phyloP scores from a whole-genome alignment of 2,113 vertebrate species.

The Nanger granti region DNA sequence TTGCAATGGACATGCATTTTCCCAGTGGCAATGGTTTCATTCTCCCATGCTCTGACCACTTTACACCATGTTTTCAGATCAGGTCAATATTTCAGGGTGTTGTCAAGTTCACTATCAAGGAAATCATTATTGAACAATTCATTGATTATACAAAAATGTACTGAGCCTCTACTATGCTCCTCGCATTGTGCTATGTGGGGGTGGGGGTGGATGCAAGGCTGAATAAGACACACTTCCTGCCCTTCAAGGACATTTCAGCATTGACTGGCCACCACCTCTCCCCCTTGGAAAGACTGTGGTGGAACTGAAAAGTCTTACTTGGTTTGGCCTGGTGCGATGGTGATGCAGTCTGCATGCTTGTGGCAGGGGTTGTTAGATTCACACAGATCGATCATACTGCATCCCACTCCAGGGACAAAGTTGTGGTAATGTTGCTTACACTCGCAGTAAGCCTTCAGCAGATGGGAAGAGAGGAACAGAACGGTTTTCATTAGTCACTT shows the following conservation, averaged over 20 bases:
- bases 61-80: neutral
- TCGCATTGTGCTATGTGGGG: neutral
- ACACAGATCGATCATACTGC: conserved; percentile 83
- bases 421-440: conserved; percentile 85
- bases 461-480: conserved; percentile 12
- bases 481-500: neutral
- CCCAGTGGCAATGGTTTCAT: neutral
- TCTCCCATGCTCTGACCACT: neutral
- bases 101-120: neutral
- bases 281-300: neutral
- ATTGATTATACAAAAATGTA: neutral
- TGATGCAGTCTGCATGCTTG: conserved; percentile 85
- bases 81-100: neutral
- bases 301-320: conserved; percentile 77
- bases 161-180: neutral
- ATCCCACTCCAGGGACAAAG: conserved; percentile 77
- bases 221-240: neutral
- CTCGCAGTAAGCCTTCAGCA: conserved; percentile 88
- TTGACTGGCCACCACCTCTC: neutral
- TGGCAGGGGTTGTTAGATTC: conserved; percentile 83
- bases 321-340: conserved; percentile 76
- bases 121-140: neutral
- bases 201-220: neutral
- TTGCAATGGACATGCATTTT: neutral
- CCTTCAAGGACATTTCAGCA: neutral